Evolutionary conservation across 2,888 invertebrate genomes (phyloP).

Genomic region (Drosophila siamana): DNA sequence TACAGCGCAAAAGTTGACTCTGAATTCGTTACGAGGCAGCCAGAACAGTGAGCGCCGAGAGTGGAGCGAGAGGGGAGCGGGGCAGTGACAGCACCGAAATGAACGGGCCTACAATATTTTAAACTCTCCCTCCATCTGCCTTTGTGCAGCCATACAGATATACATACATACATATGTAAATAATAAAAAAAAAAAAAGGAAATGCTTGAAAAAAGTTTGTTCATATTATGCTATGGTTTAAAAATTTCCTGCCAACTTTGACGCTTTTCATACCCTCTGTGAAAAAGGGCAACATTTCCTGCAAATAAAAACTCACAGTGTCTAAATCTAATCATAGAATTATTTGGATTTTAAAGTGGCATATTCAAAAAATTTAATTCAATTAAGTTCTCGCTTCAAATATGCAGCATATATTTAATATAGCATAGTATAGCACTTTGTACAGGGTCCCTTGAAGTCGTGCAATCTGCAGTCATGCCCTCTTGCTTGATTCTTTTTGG

Average conservation of each 20-base stretch:
- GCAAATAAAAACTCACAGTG: no score
- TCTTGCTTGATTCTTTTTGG: constrained; percentile 13
- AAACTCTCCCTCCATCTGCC: not conserved
- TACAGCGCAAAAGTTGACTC: constrained; percentile 36
- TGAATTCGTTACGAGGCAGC: constrained; percentile 31
- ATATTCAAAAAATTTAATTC: no score
- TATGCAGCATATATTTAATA: no score
- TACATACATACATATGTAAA: constrained; percentile 16
- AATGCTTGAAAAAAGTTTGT: constrained; percentile 51
- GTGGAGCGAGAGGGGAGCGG: not conserved
- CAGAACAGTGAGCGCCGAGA: not conserved
- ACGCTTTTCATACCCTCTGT: constrained; percentile 17
- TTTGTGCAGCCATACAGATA: not conserved
- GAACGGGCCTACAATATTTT: constrained; percentile 48
- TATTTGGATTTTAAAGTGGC: no score
- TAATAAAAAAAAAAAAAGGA: constrained; percentile 22
- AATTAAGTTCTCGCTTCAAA: no score
- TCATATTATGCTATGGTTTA: constrained; percentile 63
- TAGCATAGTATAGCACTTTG: no score
- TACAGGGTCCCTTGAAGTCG: not conserved
- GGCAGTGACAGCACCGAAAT: constrained; percentile 26
- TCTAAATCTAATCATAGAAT: no score
- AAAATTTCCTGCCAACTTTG: constrained; percentile 44
- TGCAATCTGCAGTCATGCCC: not conserved
- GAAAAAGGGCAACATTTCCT: no score